These are phyloP conservation scores for Mylabris phalerata DNA, from an alignment of 1,140 invertebrate genomes.

Conservation along the genomic window DNA sequence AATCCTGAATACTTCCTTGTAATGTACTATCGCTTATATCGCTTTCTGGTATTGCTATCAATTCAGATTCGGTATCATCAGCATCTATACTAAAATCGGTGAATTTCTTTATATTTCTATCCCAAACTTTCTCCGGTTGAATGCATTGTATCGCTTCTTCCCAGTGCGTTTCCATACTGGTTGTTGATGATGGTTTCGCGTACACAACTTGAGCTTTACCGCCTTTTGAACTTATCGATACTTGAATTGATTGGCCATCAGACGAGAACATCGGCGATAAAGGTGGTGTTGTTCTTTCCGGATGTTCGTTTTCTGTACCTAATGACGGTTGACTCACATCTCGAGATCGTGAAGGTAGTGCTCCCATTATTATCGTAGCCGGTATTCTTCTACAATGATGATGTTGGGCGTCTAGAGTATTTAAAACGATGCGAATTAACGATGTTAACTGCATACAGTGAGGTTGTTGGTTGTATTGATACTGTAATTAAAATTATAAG, in stretches of 20 bases:
- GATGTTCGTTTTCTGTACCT: slow-evolving; percentile 56
- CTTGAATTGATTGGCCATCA: slow-evolving; percentile 44
- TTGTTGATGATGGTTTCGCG: slow-evolving; percentile 43
- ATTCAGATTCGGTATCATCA: slow-evolving; percentile 78
- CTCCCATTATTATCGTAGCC: slow-evolving; percentile 65
- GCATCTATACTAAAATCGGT: slow-evolving; percentile 61
- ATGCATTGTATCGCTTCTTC: slow-evolving; percentile 51
- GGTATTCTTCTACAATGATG: slow-evolving; percentile 78
- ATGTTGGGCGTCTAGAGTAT: slow-evolving; percentile 86
- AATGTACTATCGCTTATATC: slow-evolving; percentile 76
- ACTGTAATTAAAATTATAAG: slow-evolving; percentile 51
- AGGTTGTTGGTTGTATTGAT: slow-evolving; percentile 81
- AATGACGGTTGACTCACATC: slow-evolving; percentile 70
- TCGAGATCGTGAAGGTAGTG: slow-evolving; percentile 59
- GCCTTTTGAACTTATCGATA: slow-evolving; percentile 44
- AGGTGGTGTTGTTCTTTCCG: slow-evolving; percentile 46
- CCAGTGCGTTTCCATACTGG: slow-evolving; percentile 63
- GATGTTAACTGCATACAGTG: slow-evolving; percentile 72
- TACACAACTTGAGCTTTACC: slow-evolving; percentile 44
- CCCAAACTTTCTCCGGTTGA: slow-evolving; percentile 41
- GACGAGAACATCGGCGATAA: slow-evolving; percentile 47
- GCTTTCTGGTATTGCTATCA: slow-evolving; percentile 81
- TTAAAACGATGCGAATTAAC: slow-evolving; percentile 86
- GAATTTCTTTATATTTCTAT: slow-evolving; percentile 29
- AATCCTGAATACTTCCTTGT: slow-evolving; percentile 60